These are phyloP conservation scores for Pasiphila rectangulata DNA, from an alignment of 2,888 invertebrate species.

Conservation along the genomic window DNA sequence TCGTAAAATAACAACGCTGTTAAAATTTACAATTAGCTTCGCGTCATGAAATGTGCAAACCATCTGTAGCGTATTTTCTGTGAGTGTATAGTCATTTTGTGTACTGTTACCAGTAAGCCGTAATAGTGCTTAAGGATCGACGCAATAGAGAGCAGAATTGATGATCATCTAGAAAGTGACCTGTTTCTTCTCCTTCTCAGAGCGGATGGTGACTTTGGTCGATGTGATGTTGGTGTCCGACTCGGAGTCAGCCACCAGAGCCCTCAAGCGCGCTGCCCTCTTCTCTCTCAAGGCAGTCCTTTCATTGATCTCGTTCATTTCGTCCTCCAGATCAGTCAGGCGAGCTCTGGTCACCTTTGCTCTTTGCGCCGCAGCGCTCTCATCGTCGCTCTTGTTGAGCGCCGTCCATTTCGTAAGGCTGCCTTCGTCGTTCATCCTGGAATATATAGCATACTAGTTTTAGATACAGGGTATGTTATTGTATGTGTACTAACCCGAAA, in stretches of 20 bases:
- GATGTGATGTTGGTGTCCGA: conserved; percentile 56
- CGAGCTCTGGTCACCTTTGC: conserved; percentile 85
- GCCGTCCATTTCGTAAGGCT: conserved; percentile 84
- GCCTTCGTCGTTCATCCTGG: conserved; percentile 60
- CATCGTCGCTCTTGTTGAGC: conserved; percentile 69
- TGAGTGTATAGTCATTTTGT: too few species aligned
- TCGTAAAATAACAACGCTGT: too few species aligned
- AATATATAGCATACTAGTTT: too few species aligned
- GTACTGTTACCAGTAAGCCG: too few species aligned
- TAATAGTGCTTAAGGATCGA: not conserved
- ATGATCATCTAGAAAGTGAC: conserved; percentile 68
- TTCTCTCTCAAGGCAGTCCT: conserved; percentile 86
- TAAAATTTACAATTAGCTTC: too few species aligned
- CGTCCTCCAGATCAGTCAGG: conserved; percentile 86
- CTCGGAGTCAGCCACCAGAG: conserved; percentile 84
- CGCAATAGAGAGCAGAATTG: not conserved
- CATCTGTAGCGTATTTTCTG: too few species aligned
- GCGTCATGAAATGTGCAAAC: too few species aligned
- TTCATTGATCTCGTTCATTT: conserved; percentile 86
- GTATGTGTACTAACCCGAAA: too few species aligned
- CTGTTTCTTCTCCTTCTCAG: conserved; percentile 75
- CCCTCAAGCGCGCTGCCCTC: conserved; percentile 85
- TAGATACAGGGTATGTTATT: too few species aligned
- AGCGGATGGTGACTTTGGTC: conserved; percentile 62
- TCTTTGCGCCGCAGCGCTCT: conserved; percentile 82